Percentiles rank a stretch among this genome's conserved stretches.
phyloP scores from a whole-genome alignment of 1,140 invertebrate genomes.

The Littorina saxatilis region DNA sequence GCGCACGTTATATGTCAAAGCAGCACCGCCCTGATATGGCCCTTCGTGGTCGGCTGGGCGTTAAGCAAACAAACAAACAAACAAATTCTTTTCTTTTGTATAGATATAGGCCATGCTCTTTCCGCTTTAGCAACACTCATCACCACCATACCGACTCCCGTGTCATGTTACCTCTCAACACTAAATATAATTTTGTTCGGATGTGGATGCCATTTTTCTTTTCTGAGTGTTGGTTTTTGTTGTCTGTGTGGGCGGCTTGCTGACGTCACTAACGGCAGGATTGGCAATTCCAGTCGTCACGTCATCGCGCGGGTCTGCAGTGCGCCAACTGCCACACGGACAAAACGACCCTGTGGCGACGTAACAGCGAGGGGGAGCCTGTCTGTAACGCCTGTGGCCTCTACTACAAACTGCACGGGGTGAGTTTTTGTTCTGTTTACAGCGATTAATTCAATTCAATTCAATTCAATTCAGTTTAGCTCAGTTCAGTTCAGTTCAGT shows the following conservation, averaged over 20 bases:
- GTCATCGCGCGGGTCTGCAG: conserved; percentile 83
- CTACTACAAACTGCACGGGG: conserved; percentile 95
- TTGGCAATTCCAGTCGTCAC: conserved; percentile 56
- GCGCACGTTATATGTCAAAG: too few relatives aligned
- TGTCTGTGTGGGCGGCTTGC: background rate
- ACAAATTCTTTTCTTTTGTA: too few relatives aligned
- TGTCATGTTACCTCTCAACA: too few relatives aligned
- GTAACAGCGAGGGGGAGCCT: conserved; percentile 96
- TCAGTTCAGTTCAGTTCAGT: conserved; percentile 26
- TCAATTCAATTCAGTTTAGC: conserved; percentile 24
- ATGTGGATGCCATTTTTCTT: too few relatives aligned
- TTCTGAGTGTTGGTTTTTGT: background rate
- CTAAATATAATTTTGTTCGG: too few relatives aligned
- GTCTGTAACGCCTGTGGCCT: conserved; percentile 98
- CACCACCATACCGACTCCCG: too few relatives aligned
- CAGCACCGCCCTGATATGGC: too few relatives aligned
- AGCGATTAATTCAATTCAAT: background rate
- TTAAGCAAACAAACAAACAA: too few relatives aligned
- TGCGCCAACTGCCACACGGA: conserved; percentile 96
- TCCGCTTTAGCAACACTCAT: too few relatives aligned
- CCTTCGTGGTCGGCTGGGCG: too few relatives aligned
- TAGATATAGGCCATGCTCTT: too few relatives aligned
- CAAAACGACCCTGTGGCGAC: conserved; percentile 95
- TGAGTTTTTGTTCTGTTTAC: conserved; percentile 69
- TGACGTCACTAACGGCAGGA: background rate